Conservation (phyloP, 2,113 vertebrate genomes). For the Anas platyrhynchos region DNA sequence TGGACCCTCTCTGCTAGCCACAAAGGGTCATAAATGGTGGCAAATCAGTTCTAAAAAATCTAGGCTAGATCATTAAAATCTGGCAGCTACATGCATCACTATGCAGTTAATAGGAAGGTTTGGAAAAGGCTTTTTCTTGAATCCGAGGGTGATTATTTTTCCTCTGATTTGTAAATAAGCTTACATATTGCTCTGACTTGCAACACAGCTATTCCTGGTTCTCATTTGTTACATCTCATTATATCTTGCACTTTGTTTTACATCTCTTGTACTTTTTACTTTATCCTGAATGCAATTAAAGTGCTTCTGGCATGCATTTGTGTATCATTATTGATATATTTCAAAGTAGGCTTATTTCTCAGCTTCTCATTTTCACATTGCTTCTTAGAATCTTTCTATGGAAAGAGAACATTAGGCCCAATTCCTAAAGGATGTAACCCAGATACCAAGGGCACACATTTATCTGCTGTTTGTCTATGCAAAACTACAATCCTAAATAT, state of each 20-base stretch:
- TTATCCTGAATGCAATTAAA: neutral
- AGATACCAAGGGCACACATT: neutral
- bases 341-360: constrained; percentile 16
- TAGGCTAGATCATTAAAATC: neutral
- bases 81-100: neutral
- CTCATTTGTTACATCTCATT: constrained; percentile 10
- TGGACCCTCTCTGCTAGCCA: neutral
- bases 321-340: neutral
- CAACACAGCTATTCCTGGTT: neutral
- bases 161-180: neutral
- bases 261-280: constrained; percentile 8
- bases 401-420: neutral
- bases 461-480: neutral
- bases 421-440: constrained; percentile 16
- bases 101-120: neutral
- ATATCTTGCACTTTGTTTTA: neutral
- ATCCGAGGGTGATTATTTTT: neutral
- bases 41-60: neutral
- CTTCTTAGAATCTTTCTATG: neutral
- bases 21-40: neutral
- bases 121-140: neutral
- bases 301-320: neutral
- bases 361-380: neutral
- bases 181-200: neutral
- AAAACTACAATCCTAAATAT: constrained; percentile 31